Base-by-base conservation (phyloP, 1,140 invertebrate species). In the Zaprionus vittiger region DNA sequence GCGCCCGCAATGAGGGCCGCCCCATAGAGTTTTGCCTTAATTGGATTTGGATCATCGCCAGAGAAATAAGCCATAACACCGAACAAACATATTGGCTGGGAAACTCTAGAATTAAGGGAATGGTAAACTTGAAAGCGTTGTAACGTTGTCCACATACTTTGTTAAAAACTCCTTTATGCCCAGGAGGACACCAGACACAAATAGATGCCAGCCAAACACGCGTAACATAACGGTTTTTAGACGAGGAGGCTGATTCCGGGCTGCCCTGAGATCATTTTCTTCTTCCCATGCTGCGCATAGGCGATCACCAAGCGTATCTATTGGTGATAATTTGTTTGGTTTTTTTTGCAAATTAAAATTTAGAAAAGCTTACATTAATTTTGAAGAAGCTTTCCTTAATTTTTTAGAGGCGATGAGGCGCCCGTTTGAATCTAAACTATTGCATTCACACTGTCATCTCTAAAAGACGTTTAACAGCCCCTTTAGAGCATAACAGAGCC, bases 11-110 rank as follows among this genome's bases (percentile, higher is more conserved):
- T 94, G 3, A 96, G 94, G 11, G 94, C 95, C n/a, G 92, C 93
- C 0, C 95, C 95, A 73, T 94, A 95, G 26, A 93, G 91, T n/a
- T 95, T 76, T 0, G 95, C 95, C 14, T 93, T 93, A 3, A 91
- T 81, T 1, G 34, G 20, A 17, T 78, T 79, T 15, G 66, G 31
- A 74, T 84, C 81, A 5, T 57, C 69, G 7, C 81, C 80, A 4
- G 85, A 59, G 61, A 86, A 91, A 55, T 90, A 90, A 6, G 78
- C 64, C 59, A 91, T 74, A n/a, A 90, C 34, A 1, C 82, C 82
- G 9, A 75, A 82, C 0, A 91, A 41, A 47, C 75, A 90, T 20
- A 91, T 75, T 15, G 86, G 86, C 28, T 91, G 86, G 0, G 82
- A 75, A 22, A 75, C 47, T 24, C 81, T 85, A 38, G 0, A 59